These are phyloP conservation scores for Tragelaphus imberbis DNA, from an alignment of 2,113 vertebrate species.

Conservation along the genomic window DNA sequence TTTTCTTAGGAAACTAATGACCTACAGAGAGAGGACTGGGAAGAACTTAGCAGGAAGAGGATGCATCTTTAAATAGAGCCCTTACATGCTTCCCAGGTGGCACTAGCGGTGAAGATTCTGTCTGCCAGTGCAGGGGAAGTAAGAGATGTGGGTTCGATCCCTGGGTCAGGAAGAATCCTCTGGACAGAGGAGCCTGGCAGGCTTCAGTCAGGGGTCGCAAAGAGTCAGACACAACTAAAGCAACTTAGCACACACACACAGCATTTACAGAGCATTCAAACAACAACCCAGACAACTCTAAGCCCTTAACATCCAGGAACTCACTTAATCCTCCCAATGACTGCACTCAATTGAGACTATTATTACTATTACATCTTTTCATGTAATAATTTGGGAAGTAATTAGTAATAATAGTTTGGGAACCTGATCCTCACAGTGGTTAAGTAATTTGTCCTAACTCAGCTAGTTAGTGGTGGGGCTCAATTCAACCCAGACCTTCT, in stretches of 20 bases:
- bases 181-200: background rate
- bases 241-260: background rate
- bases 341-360: background rate
- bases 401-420: background rate
- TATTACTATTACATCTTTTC: background rate
- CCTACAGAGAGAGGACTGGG: background rate
- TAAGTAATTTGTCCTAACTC: background rate
- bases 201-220: rapidly evolving
- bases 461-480: background rate
- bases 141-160: background rate
- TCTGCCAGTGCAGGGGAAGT: background rate
- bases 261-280: background rate
- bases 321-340: background rate
- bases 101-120: background rate
- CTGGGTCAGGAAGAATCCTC: background rate
- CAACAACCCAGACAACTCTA: background rate
- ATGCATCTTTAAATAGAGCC: background rate
- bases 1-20: background rate
- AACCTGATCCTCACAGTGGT: background rate
- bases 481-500: background rate
- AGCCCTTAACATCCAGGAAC: background rate
- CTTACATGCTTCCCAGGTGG: background rate
- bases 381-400: background rate
- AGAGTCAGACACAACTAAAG: background rate
- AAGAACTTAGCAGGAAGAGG: background rate